Percentiles rank a stretch among this genome's conserved stretches.
phyloP scores from a whole-genome alignment of 1,140 invertebrate genomes.

The Spodoptera frugiperda region DNA sequence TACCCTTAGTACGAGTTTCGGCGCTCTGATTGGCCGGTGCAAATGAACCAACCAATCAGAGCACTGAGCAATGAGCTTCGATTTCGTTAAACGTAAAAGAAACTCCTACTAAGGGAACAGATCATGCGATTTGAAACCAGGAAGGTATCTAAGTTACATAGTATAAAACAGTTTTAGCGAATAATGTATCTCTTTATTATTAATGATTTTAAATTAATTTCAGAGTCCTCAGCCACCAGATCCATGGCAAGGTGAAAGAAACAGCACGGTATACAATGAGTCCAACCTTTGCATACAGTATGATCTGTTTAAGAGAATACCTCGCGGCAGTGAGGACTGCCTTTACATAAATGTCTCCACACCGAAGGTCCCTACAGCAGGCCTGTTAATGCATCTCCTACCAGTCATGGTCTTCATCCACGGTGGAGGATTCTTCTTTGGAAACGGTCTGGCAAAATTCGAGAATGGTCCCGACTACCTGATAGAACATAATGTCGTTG shows the following conservation, averaged over 20 bases:
- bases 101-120: too few species aligned
- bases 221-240: conserved; percentile 55
- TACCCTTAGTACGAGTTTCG: too few species aligned
- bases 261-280: conserved; percentile 54
- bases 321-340: conserved; percentile 66
- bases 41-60: too few species aligned
- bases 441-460: conserved; percentile 76
- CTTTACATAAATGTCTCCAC: conserved; percentile 69
- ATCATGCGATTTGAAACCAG: too few species aligned
- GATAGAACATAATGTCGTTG: conserved; percentile 85
- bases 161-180: too few species aligned
- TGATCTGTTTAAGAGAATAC: conserved; percentile 42
- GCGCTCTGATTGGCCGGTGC: too few species aligned
- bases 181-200: too few species aligned
- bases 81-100: too few species aligned
- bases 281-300: conserved; percentile 47
- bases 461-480: conserved; percentile 80
- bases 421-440: conserved; percentile 89
- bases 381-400: conserved; percentile 58
- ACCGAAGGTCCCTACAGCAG: conserved; percentile 52
- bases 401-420: conserved; percentile 92
- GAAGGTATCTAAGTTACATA: too few species aligned
- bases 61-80: too few species aligned
- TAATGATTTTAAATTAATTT: conserved; percentile 1
- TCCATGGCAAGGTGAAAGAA: conserved; percentile 62